Base-by-base conservation (phyloP, 1,140 invertebrate genomes). In the Metopolophium dirhodum region DNA sequence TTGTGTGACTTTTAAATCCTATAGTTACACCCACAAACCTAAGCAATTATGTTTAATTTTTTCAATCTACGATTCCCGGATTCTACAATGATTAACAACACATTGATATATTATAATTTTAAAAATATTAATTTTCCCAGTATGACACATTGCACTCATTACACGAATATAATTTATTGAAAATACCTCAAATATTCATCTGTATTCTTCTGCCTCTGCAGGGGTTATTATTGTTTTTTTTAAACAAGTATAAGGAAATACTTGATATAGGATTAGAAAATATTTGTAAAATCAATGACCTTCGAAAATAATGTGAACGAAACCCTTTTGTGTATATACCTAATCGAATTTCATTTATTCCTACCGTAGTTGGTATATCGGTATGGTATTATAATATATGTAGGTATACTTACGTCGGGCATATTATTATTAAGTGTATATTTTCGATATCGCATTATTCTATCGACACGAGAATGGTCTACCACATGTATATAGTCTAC, bases 371-470 rank as follows among this genome's bases (percentile, higher is more conserved):
- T n/a, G 30, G 30, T 68, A 30, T 61, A n/a, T 68, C 61, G 61
- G n/a, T 18, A 68, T 68, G 26, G n/a, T 68, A 68, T 68, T 61
- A 26, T 61, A 30, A 61, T 26, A 57, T 26, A 68, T 68, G 14
- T 68, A 68, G 18, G 14, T n/a, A n/a, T 68, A 14, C 4, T 0
- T n/a, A n/a, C 4, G 11, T 68, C 14, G 0, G 45, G 8, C 8
- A 6, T 11, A 6, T n/a, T 18, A 68, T 68, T 68, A 68, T 68
- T 68, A 68, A n/a, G 30, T 11, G 61, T n/a, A n/a, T 68, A 68
- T 68, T 82, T 26, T 85, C 37, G 20, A 68, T 68, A 68, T 41
- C 35, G 82, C 45, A 35, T 89, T 89, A 89, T 89, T 89, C 57
- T n/a, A n/a, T 57, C 8, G n/a, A 37, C 87, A 89, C 49, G 49